Conservation (phyloP, 2,797 vertebrate genomes). For the Valencia hispanica region DNA sequence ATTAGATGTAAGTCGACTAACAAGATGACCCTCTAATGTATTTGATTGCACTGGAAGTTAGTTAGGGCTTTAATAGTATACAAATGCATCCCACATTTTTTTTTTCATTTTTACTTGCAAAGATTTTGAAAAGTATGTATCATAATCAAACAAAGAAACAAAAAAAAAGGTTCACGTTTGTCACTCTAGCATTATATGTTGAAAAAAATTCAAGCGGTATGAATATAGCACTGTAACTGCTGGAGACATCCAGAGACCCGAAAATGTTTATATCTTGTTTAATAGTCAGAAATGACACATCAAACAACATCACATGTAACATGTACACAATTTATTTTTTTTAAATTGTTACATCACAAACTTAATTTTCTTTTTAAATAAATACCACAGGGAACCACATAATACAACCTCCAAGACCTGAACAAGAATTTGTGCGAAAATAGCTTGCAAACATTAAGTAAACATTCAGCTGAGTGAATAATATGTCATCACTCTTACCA, state of each 20-base stretch:
- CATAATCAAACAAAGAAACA: background rate
- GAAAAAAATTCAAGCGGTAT: background rate
- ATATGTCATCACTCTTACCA: constrained; percentile 45
- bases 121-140: background rate
- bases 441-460: constrained; percentile 74
- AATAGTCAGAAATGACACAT: constrained; percentile 33
- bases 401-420: constrained; percentile 58
- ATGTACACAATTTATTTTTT: constrained; percentile 79
- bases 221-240: background rate
- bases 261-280: constrained; percentile 1
- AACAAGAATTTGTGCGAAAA: constrained; percentile 73
- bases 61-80: background rate
- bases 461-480: constrained; percentile 75
- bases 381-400: constrained; percentile 77
- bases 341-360: constrained; percentile 71
- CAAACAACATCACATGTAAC: constrained; percentile 41
- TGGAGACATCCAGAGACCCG: constrained; percentile 18
- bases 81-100: background rate
- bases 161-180: background rate
- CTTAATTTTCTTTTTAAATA: constrained; percentile 62
- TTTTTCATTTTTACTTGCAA: background rate
- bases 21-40: background rate
- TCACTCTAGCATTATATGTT: background rate
- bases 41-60: background rate
- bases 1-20: background rate